These are phyloP conservation scores for Danio albolineatus DNA, from an alignment of 2,797 vertebrate species.

Conservation along the genomic window DNA sequence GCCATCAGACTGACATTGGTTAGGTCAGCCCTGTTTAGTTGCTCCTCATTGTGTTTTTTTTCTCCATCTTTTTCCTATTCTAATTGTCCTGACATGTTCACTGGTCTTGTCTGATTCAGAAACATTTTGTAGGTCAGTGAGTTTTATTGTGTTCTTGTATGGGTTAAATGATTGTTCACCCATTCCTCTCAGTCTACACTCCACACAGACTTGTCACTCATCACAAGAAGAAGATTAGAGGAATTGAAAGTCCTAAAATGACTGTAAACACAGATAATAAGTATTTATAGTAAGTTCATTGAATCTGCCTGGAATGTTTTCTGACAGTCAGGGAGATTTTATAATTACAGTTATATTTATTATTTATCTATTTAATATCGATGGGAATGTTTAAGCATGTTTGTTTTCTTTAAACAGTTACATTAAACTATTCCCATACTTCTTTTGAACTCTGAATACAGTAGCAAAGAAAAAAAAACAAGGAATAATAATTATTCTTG, in stretches of 20 bases:
- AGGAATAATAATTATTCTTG: constrained; percentile 5
- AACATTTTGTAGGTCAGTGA: constrained; percentile 20
- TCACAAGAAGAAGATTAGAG: neutral
- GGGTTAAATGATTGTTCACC: neutral
- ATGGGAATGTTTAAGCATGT: constrained; percentile 2
- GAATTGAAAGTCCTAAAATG: neutral
- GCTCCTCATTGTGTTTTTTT: neutral
- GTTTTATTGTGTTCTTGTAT: neutral
- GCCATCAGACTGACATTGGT: neutral
- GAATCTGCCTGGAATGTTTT: constrained; percentile 15
- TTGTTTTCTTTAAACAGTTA: constrained; percentile 34
- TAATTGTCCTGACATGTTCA: constrained; percentile 27
- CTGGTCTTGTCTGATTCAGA: constrained; percentile 8
- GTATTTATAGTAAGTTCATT: constrained; percentile 22
- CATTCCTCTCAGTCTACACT: neutral
- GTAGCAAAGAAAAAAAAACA: constrained; percentile 1
- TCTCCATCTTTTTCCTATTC: neutral
- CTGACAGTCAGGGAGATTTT: neutral
- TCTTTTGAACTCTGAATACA: constrained; percentile 1
- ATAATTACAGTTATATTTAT: constrained; percentile 19
- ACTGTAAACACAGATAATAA: constrained; percentile 7
- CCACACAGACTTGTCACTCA: neutral
- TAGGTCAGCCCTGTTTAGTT: constrained; percentile 20
- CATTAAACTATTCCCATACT: constrained; percentile 23
- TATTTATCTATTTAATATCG: constrained; percentile 10